Conservation (phyloP, 2,113 vertebrate genomes). For the Copsychus sechellarum region DNA sequence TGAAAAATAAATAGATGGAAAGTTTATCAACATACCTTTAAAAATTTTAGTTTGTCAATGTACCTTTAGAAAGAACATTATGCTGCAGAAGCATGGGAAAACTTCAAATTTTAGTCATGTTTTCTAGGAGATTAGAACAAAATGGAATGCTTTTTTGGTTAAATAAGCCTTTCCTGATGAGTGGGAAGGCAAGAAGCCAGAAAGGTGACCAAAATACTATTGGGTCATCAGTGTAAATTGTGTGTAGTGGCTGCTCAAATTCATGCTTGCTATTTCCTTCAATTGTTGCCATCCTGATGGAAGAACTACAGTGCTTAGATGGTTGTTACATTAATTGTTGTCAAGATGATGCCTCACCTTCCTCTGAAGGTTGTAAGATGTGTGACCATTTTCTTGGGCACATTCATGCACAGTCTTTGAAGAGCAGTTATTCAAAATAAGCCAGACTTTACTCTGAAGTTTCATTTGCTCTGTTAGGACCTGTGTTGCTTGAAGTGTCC, state of each 20-base stretch:
- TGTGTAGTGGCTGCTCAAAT: background rate
- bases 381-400: background rate
- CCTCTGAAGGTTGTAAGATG: background rate
- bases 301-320: background rate
- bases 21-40: background rate
- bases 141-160: background rate
- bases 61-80: background rate
- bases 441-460: background rate
- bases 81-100: background rate
- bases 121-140: background rate
- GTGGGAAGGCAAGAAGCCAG: background rate
- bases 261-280: background rate
- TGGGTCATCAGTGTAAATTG: background rate
- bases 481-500: background rate
- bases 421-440: background rate
- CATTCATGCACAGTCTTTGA: background rate
- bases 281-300: background rate
- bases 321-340: background rate
- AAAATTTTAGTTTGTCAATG: background rate
- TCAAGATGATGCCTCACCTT: background rate
- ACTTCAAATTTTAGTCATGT: fast-evolving
- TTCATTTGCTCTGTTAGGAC: background rate
- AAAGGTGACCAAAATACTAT: background rate
- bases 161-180: background rate
- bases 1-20: background rate